Conservation (phyloP, 2,797 vertebrate species). For the Dermochelys coriacea region DNA sequence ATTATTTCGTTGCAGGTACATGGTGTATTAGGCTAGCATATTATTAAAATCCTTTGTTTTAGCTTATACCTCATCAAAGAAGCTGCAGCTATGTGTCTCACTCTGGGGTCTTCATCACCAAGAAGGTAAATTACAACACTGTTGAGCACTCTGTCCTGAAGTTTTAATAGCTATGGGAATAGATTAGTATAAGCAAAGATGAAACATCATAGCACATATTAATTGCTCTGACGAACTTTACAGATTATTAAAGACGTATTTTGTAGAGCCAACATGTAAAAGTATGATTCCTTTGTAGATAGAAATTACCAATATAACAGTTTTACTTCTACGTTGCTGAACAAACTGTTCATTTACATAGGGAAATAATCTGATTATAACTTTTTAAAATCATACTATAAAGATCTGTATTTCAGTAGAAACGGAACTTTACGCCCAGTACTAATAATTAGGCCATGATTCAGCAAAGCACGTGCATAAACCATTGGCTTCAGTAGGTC, state of each 20-base stretch:
- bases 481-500: fast-evolving
- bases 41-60: background rate
- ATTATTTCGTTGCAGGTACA: background rate
- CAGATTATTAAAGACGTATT: background rate
- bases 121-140: slow-evolving; percentile 90
- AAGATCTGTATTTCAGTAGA: fast-evolving
- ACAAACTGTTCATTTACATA: background rate
- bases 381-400: background rate
- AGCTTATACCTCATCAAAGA: slow-evolving; percentile 87
- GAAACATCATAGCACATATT: background rate
- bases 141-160: slow-evolving; percentile 92
- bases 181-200: background rate
- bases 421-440: background rate
- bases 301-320: background rate
- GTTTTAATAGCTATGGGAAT: slow-evolving; percentile 84
- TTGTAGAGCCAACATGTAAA: background rate
- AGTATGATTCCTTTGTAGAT: background rate
- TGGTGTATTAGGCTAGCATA: background rate
- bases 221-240: background rate
- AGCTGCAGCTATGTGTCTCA: slow-evolving; percentile 91
- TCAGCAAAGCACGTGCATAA: background rate
- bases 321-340: background rate
- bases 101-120: slow-evolving; percentile 96
- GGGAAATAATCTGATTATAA: background rate
- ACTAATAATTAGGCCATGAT: background rate